Evolutionary conservation across 2,113 vertebrate genomes (phyloP).

Genomic region (Peucedramus taeniatus): DNA sequence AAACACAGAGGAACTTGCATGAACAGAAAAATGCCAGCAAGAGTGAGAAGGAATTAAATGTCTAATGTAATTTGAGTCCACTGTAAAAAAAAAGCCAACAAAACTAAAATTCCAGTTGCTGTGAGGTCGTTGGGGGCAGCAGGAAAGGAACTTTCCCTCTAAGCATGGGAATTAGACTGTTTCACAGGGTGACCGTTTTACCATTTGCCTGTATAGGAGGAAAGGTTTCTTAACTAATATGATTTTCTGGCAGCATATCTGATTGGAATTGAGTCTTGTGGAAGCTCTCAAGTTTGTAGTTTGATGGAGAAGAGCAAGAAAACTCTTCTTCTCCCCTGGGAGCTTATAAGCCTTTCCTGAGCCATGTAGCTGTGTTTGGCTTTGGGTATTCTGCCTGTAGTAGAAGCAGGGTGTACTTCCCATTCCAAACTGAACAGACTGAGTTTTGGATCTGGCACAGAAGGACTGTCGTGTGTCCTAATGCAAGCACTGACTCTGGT

Average conservation of each 20-base stretch:
- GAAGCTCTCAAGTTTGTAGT: background rate
- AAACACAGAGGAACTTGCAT: background rate
- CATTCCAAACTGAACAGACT: background rate
- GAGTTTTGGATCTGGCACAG: background rate
- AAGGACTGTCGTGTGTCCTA: background rate
- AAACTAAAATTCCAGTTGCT: background rate
- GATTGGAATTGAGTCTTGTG: background rate
- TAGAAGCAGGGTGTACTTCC: background rate
- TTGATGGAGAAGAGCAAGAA: background rate
- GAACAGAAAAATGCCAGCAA: background rate
- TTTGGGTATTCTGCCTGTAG: background rate
- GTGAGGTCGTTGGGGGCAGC: background rate
- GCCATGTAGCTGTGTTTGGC: background rate
- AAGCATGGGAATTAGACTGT: background rate
- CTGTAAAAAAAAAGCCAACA: background rate
- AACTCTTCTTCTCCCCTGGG: background rate
- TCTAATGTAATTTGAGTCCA: background rate
- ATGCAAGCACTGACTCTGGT: background rate
- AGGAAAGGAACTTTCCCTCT: background rate
- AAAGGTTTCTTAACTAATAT: background rate
- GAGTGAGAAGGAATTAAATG: background rate
- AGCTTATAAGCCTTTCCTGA: background rate
- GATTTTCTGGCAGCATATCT: background rate
- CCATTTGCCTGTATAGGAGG: background rate
- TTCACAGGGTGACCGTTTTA: background rate